Conservation (phyloP, 2,797 vertebrate species). For the Xenentodon cancila region DNA sequence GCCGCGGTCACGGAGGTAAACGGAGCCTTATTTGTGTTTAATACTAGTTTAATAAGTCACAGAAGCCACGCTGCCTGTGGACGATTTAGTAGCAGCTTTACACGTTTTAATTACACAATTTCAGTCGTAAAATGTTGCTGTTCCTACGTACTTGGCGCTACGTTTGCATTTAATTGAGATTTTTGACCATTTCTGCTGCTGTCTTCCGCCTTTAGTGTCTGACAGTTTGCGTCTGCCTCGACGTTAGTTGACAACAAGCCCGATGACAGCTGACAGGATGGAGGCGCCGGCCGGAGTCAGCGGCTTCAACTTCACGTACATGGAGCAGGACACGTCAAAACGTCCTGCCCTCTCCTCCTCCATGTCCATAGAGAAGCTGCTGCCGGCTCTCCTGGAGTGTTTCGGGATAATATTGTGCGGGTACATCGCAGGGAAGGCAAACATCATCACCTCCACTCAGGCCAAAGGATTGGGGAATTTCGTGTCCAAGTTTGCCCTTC, state of each 20-base stretch:
- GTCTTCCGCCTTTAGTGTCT: background rate
- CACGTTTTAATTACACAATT: too few species aligned
- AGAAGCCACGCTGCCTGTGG: too few species aligned
- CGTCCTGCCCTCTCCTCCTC: conserved; percentile 44
- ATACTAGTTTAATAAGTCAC: background rate
- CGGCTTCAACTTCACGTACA: conserved; percentile 60
- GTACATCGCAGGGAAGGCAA: conserved; percentile 91
- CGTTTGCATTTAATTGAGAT: background rate
- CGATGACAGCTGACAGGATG: conserved; percentile 53
- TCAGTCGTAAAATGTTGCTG: too few species aligned
- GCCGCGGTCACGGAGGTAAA: conserved; percentile 32
- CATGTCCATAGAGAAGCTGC: conserved; percentile 94
- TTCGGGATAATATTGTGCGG: conserved; percentile 98
- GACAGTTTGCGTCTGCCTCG: background rate
- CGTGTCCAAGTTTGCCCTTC: conserved; percentile 97
- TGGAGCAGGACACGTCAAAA: background rate
- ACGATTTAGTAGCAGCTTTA: too few species aligned
- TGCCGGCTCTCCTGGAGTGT: conserved; percentile 95
- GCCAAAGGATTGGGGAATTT: conserved; percentile 96
- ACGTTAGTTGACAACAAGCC: conserved; percentile 9
- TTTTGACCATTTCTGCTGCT: background rate
- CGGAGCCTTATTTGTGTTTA: background rate
- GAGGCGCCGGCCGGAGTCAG: conserved; percentile 19
- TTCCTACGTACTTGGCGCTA: too few species aligned
- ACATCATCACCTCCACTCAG: conserved; percentile 93